Base-by-base conservation (phyloP, 2,888 invertebrate genomes). In the Xiphydria camelus region DNA sequence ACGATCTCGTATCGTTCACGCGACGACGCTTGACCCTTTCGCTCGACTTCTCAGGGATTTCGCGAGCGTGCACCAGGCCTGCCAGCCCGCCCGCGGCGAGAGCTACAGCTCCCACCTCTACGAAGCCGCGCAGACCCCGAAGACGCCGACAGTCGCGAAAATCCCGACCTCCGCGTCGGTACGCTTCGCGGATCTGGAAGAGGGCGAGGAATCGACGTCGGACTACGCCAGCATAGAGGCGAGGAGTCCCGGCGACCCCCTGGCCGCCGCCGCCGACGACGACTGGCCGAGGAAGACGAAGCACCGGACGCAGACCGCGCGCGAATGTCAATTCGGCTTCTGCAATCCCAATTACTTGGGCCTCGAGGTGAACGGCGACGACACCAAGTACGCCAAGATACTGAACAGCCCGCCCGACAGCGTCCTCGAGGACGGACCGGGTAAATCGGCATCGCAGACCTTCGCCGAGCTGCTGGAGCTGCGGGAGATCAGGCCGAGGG, bases 281-380 rank as follows among this genome's bases (percentile, higher is more conserved):
- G 75, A 75, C 20, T 73, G 70, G 66, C 53, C 51, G 2, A 60
- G 53, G 5, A 58, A 56, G 19, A 50, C 41, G 2, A 55, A 55
- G 23, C 42, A 51, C n/a, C 44, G 51, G 6, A 23, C 63, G 33
- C 56, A 70, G 59, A 61, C 63, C 45, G 62, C 70, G 53, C 65
- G 71, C 15, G 79, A 78, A 34, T 79, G 81, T 1, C 80, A 81
- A 4, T 82, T 83, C 44, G 86, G 88, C 1, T 88, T 88, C 72
- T 86, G 86, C 64, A 88, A 88, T 71, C 88, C 88, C 3, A 88
- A 89, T 70, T 88, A 89, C 65, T 73, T 87, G 55, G 87, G 87
- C 0, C 81, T 86, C 4, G 86, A 86, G 55, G 58, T 57, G 4
- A 61, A 56, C 40, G 58, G 41, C 44, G 53, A 68, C n/a, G 68